These are phyloP conservation scores for Mantis religiosa DNA, from an alignment of 2,888 invertebrate species.

Conservation along the genomic window DNA sequence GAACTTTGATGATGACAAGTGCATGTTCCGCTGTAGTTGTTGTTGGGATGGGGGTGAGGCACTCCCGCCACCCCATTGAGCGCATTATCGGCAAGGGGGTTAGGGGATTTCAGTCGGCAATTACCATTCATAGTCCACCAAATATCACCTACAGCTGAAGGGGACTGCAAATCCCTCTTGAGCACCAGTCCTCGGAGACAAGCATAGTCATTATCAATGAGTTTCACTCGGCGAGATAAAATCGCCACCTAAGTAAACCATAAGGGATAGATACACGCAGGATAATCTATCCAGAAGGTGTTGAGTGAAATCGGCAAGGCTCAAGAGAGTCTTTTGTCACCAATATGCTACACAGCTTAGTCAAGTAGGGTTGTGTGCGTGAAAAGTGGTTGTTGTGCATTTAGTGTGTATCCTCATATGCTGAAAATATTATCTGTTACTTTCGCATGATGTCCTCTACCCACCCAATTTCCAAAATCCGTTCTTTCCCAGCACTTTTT, in stretches of 20 bases:
- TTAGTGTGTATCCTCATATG: not conserved
- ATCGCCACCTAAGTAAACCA: slow-evolving; percentile 21
- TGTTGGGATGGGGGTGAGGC: not conserved
- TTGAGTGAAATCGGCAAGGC: not conserved
- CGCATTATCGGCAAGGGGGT: slow-evolving; percentile 17
- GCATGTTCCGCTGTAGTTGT: not conserved
- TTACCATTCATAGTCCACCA: slow-evolving; percentile 18
- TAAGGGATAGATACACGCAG: not conserved
- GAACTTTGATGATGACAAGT: slow-evolving; percentile 15
- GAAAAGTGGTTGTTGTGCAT: not conserved
- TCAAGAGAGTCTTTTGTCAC: not conserved
- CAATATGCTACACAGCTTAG: not conserved
- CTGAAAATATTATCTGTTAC: no score
- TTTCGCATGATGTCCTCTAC: no score
- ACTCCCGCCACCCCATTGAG: slow-evolving; percentile 22
- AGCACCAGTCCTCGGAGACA: not conserved
- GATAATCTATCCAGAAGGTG: not conserved
- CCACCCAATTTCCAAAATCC: no score
- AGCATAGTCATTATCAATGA: slow-evolving; percentile 16
- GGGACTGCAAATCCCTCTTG: not conserved
- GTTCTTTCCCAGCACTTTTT: no score
- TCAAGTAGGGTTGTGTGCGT: not conserved
- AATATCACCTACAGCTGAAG: slow-evolving; percentile 9
- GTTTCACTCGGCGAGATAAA: slow-evolving; percentile 19
- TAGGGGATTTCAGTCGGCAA: slow-evolving; percentile 3